Conservation (phyloP, 2,113 vertebrate genomes). For the Danio rerio region DNA sequence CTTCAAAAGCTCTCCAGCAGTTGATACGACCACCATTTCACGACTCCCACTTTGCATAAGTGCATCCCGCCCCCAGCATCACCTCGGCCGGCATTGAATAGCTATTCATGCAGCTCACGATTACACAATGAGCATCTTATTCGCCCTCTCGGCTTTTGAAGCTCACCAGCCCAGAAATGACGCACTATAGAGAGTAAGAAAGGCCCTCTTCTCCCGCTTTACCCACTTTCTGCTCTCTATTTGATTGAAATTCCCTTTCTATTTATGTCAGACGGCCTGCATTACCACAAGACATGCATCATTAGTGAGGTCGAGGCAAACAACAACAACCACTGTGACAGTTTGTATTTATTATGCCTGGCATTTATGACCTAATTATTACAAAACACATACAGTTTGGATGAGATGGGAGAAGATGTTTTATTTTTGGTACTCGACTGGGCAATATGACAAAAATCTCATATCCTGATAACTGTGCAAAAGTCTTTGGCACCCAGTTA, state of each 20-base stretch:
- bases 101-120: not conserved
- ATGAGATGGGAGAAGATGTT: not conserved
- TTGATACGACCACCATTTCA: constrained; percentile 13
- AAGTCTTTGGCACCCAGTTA: no score
- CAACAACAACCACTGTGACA: not conserved
- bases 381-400: not conserved
- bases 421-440: not conserved
- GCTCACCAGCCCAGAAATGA: constrained; percentile 9
- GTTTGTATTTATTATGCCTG: not conserved
- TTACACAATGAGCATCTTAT: constrained; percentile 31
- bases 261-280: not conserved
- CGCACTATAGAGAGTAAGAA: not conserved
- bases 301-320: not conserved
- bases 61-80: not conserved
- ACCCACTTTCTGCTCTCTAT: not conserved
- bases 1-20: constrained; percentile 6
- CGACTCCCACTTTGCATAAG: constrained; percentile 15
- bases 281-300: not conserved
- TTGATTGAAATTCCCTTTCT: not conserved
- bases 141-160: constrained; percentile 4
- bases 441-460: no score
- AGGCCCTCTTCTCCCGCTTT: not conserved
- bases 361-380: constrained; percentile 12
- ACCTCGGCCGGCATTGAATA: not conserved
- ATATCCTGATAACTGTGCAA: no score